Evolutionary conservation across 2,113 vertebrate genomes (phyloP).

Genomic region (Pantherophis guttatus): DNA sequence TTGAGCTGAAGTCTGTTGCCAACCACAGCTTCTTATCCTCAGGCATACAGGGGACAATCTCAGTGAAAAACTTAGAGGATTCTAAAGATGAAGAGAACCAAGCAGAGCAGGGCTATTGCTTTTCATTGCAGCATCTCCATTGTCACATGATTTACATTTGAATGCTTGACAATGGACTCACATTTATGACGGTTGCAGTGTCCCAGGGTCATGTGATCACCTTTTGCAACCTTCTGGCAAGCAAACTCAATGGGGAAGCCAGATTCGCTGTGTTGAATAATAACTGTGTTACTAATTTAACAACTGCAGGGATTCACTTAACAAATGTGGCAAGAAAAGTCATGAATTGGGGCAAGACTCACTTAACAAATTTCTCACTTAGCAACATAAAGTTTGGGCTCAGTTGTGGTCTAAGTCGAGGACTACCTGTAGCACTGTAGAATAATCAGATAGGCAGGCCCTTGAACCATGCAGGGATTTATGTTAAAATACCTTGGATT

Average conservation of each 20-base stretch:
- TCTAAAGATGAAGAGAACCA: neutral
- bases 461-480: neutral
- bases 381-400: neutral
- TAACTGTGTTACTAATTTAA: too few species aligned
- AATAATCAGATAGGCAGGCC: neutral
- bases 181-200: neutral
- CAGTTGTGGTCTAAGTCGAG: neutral
- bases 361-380: neutral
- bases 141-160: neutral
- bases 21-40: neutral
- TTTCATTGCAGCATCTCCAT: neutral
- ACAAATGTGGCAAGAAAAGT: neutral
- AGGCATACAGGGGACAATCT: neutral
- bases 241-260: neutral
- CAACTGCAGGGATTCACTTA: neutral
- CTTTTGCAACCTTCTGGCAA: neutral
- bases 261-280: neutral
- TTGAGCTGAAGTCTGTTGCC: neutral
- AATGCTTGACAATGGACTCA: neutral
- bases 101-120: neutral
- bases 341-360: neutral
- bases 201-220: neutral
- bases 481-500: neutral
- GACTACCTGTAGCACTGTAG: neutral
- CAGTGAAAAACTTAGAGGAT: neutral